A percentile compares a stretch with the other conserved stretches of the same genome.
These are phyloP conservation scores for Cylas formicarius DNA, from an alignment of 1,140 invertebrate species.

Conservation along the genomic window DNA sequence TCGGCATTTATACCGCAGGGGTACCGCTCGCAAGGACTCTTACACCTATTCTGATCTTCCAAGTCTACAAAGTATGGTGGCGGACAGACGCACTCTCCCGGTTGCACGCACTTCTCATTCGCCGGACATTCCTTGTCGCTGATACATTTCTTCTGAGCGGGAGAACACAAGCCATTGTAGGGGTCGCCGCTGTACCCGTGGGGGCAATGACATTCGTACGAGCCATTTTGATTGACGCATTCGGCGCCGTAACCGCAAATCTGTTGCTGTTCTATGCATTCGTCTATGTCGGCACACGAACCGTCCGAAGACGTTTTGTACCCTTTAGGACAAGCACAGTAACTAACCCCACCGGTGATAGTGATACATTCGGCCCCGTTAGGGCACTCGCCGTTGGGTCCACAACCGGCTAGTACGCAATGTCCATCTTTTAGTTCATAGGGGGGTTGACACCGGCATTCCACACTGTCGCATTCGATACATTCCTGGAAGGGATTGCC, in stretches of 20 bases:
- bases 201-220: constrained; percentile 75
- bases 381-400: constrained; percentile 67
- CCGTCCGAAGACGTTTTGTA: constrained; percentile 65
- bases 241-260: constrained; percentile 79
- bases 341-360: constrained; percentile 82
- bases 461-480: constrained; percentile 73
- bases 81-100: constrained; percentile 81
- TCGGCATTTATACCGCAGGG: constrained; percentile 88
- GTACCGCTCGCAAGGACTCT: constrained; percentile 81
- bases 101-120: constrained; percentile 86
- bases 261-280: constrained; percentile 68
- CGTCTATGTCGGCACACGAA: constrained; percentile 74
- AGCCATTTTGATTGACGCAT: constrained; percentile 73
- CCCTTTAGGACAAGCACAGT: constrained; percentile 80
- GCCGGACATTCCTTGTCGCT: constrained; percentile 73
- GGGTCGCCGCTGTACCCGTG: constrained; percentile 59
- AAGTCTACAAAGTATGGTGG: constrained; percentile 80
- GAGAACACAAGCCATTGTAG: constrained; percentile 64
- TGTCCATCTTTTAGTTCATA: constrained; percentile 73
- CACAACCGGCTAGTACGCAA: constrained; percentile 78
- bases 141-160: constrained; percentile 71
- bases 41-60: constrained; percentile 73
- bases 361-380: constrained; percentile 79
- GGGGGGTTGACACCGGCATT: constrained; percentile 79
- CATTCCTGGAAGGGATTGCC: constrained; percentile 83